Conservation (phyloP, 2,888 invertebrate species). For the Shargacucullia verbasci region DNA sequence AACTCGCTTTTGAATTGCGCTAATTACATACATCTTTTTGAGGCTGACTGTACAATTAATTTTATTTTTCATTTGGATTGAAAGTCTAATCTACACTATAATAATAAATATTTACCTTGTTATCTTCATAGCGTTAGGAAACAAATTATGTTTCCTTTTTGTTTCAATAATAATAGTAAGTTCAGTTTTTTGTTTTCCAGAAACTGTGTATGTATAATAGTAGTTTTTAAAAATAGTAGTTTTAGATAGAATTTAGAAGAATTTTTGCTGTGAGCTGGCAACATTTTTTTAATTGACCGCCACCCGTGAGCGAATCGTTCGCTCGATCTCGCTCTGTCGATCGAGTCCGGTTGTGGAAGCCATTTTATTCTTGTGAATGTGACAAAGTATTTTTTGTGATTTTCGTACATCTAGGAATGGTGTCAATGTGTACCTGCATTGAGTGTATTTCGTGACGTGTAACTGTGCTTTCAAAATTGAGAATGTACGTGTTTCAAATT, state of each 20-base stretch:
- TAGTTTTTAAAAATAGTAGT: constrained; percentile 45
- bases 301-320: constrained; percentile 82
- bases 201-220: not conserved
- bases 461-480: constrained; percentile 75
- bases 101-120: too few species aligned
- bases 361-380: constrained; percentile 88
- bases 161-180: too few species aligned
- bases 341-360: constrained; percentile 86
- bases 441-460: constrained; percentile 84
- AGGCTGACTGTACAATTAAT: too few species aligned
- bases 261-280: constrained; percentile 62
- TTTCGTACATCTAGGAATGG: constrained; percentile 71
- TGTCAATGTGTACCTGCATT: constrained; percentile 83
- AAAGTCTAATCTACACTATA: too few species aligned
- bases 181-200: not conserved
- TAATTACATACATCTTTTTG: too few species aligned
- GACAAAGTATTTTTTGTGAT: constrained; percentile 78
- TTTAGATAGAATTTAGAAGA: constrained; percentile 59
- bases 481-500: constrained; percentile 84
- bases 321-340: constrained; percentile 86
- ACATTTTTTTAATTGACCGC: constrained; percentile 82
- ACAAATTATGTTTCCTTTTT: too few species aligned
- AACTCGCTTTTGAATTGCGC: too few species aligned
- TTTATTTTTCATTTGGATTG: too few species aligned
- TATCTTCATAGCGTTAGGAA: too few species aligned